These are phyloP conservation scores for Leptinotarsa juncta DNA, from an alignment of 2,888 invertebrate genomes.

Conservation along the genomic window DNA sequence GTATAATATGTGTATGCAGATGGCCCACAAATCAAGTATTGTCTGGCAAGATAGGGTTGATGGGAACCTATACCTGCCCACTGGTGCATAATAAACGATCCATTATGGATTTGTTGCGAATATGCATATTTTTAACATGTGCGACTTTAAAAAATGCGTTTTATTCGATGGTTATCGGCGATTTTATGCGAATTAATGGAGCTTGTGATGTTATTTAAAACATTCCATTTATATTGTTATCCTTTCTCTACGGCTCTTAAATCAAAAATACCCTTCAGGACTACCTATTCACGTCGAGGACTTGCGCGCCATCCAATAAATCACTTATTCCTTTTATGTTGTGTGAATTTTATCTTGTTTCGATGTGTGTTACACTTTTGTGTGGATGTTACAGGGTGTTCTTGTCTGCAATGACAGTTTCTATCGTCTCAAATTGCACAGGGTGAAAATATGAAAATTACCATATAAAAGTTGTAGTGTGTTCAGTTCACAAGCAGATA, in stretches of 20 bases:
- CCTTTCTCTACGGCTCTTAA: constrained; percentile 51
- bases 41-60: constrained; percentile 60
- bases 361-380: constrained; percentile 32
- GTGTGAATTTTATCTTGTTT: constrained; percentile 41
- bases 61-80: constrained; percentile 60
- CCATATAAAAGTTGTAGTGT: no score
- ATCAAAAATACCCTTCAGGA: constrained; percentile 48
- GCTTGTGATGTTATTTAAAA: constrained; percentile 64
- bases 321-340: constrained; percentile 39
- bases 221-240: constrained; percentile 55
- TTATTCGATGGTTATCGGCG: constrained; percentile 56
- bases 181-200: constrained; percentile 65
- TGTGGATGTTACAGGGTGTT: constrained; percentile 31
- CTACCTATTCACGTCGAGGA: constrained; percentile 41
- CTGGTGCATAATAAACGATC: constrained; percentile 62
- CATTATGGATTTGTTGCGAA: constrained; percentile 60
- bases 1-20: constrained; percentile 58
- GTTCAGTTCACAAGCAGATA: no score
- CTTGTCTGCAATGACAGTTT: constrained; percentile 18
- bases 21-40: constrained; percentile 65
- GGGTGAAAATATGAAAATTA: neutral
- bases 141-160: constrained; percentile 46
- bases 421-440: neutral
- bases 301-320: constrained; percentile 41
- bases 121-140: constrained; percentile 62